phyloP scores from a whole-genome alignment of 2,888 invertebrate genomes.

The Catonia carolina region DNA sequence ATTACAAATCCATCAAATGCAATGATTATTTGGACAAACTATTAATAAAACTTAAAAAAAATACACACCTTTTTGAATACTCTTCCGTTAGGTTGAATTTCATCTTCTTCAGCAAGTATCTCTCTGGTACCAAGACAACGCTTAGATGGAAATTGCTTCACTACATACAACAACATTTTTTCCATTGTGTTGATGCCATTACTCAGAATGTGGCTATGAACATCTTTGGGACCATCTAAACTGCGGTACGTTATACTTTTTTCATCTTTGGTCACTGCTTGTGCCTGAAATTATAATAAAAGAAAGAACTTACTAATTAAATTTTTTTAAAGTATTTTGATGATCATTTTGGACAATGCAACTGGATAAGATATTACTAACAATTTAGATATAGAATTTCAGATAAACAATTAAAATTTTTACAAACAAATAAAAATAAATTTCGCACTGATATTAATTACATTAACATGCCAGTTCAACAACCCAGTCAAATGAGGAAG shows the following conservation, averaged over 20 bases:
- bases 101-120: constrained; percentile 88
- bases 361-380: no score
- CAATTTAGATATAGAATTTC: no score
- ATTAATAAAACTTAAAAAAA: no score
- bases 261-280: constrained; percentile 57
- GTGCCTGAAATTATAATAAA: constrained; percentile 54
- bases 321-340: background rate
- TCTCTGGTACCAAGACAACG: constrained; percentile 84
- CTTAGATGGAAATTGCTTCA: constrained; percentile 62
- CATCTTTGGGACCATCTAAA: constrained; percentile 58
- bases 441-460: no score
- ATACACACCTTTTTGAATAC: constrained; percentile 81
- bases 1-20: no score
- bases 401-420: no score
- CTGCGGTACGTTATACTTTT: constrained; percentile 66
- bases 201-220: constrained; percentile 66
- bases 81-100: constrained; percentile 87
- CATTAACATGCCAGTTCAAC: no score
- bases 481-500: no score
- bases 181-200: constrained; percentile 76
- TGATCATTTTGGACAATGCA: no score
- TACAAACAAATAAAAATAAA: no score
- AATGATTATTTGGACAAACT: no score
- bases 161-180: constrained; percentile 73
- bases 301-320: background rate